Evolutionary conservation across 2,113 vertebrate species (phyloP).

Genomic region (Passer montanus): DNA sequence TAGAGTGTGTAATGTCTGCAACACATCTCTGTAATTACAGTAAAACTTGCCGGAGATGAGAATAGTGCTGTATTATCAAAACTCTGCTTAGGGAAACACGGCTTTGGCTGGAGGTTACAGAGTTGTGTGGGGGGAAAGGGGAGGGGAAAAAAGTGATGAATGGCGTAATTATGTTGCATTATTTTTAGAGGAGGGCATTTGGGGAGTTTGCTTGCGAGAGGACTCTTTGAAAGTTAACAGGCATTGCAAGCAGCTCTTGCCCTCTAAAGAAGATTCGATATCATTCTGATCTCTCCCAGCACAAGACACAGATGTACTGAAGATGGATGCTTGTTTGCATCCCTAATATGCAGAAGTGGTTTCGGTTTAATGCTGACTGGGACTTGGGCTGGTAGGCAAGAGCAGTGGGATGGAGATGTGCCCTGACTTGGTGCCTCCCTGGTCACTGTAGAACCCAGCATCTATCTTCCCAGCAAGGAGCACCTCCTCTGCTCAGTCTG

Average conservation of each 20-base stretch:
- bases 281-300: background rate
- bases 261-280: background rate
- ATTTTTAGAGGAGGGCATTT: background rate
- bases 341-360: background rate
- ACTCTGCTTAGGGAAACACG: background rate
- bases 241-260: background rate
- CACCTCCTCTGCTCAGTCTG: background rate
- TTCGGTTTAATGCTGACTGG: background rate
- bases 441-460: background rate
- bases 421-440: background rate
- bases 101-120: conserved; percentile 10
- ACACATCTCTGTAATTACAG: conserved; percentile 63
- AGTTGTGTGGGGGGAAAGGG: background rate
- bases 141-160: background rate
- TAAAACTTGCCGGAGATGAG: conserved; percentile 44
- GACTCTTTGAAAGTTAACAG: conserved; percentile 22
- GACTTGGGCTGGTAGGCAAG: background rate
- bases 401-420: background rate
- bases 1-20: conserved; percentile 53
- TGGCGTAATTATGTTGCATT: conserved; percentile 15
- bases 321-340: background rate
- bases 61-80: conserved; percentile 26
- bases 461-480: rapidly evolving
- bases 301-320: background rate
- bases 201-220: background rate